Percentiles rank a stretch among this genome's conserved stretches.
These are phyloP conservation scores for Leucophenga maculata DNA, from an alignment of 2,888 invertebrate genomes.

Conservation along the genomic window DNA sequence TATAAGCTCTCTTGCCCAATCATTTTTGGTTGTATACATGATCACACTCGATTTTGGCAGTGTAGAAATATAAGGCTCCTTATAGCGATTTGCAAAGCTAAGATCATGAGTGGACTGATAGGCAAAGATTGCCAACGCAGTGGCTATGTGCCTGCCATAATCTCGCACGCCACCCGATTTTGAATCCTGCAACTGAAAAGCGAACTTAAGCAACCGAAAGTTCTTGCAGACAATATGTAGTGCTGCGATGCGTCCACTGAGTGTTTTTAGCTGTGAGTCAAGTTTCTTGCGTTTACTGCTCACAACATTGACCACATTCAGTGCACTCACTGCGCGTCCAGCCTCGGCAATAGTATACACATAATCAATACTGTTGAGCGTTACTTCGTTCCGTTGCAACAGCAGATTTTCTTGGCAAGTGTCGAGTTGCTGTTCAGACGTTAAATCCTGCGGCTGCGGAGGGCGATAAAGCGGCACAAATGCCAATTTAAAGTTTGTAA, in stretches of 20 bases:
- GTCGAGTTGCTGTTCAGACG: constrained; percentile 44
- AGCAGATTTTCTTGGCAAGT: constrained; percentile 68
- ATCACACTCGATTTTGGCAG: constrained; percentile 55
- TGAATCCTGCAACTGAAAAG: constrained; percentile 80
- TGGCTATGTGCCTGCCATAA: constrained; percentile 85
- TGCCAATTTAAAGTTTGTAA: constrained; percentile 94
- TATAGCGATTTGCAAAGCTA: constrained; percentile 87
- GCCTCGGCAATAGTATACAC: constrained; percentile 69
- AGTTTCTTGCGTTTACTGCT: constrained; percentile 65
- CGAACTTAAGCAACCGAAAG: constrained; percentile 89
- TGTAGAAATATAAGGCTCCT: constrained; percentile 68
- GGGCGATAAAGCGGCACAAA: constrained; percentile 78
- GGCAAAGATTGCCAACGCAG: constrained; percentile 88
- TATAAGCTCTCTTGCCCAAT: constrained; percentile 71
- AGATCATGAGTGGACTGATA: constrained; percentile 89
- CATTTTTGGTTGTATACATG: constrained; percentile 69
- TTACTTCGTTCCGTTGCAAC: constrained; percentile 69
- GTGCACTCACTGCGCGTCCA: constrained; percentile 58
- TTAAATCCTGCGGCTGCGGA: constrained; percentile 28
- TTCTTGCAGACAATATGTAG: constrained; percentile 76
- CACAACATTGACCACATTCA: constrained; percentile 60
- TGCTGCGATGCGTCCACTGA: constrained; percentile 69
- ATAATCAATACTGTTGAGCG: constrained; percentile 71
- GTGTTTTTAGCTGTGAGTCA: constrained; percentile 67
- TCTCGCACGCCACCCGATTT: constrained; percentile 75